Conservation (phyloP, 2,797 vertebrate species). For the Clamator glandarius region DNA sequence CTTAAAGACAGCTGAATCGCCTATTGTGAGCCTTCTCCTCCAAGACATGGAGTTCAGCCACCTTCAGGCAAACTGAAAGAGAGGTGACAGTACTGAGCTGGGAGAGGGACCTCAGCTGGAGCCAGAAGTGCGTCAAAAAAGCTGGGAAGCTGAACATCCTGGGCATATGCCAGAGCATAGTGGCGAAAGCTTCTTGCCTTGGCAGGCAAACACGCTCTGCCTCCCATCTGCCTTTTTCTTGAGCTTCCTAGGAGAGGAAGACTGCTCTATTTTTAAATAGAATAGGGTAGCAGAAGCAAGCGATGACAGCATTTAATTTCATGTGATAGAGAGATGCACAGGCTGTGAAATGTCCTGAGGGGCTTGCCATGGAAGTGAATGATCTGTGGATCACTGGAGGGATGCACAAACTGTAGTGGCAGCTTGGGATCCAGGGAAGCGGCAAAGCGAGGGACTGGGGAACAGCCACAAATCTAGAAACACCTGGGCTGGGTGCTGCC, state of each 20-base stretch:
- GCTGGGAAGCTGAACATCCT: neutral
- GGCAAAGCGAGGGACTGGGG: neutral
- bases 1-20: neutral
- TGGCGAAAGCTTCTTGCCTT: neutral
- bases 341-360: neutral
- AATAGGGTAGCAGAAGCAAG: neutral
- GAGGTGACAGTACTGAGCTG: neutral
- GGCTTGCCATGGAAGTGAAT: neutral
- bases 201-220: neutral
- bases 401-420: neutral
- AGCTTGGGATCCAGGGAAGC: neutral
- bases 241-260: conserved; percentile 2
- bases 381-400: neutral
- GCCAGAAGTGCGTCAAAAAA: neutral
- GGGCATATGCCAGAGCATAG: neutral
- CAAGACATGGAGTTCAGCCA: neutral
- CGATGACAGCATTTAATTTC: neutral
- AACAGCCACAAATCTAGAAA: neutral
- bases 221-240: neutral
- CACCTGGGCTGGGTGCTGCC: neutral
- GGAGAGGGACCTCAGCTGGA: neutral
- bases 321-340: neutral
- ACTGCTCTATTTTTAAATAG: neutral
- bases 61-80: neutral
- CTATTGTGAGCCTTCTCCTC: neutral